These are phyloP conservation scores for Acridotheres tristis DNA, from an alignment of 2,797 vertebrate species.

Conservation along the genomic window DNA sequence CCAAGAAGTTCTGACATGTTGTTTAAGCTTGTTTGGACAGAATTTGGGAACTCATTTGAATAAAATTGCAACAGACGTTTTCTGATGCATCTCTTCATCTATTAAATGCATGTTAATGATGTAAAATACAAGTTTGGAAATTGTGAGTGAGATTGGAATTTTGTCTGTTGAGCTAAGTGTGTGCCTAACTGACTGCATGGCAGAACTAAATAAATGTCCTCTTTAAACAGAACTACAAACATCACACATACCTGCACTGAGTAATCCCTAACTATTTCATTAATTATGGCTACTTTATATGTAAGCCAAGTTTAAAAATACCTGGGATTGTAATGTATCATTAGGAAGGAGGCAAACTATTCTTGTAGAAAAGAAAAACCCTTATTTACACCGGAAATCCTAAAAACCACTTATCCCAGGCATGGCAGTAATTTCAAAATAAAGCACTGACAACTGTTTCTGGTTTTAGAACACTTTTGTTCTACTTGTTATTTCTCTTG, in stretches of 20 bases:
- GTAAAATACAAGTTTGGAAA: neutral
- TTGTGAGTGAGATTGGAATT: neutral
- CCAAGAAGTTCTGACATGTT: neutral
- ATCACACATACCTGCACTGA: neutral
- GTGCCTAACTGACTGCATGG: neutral
- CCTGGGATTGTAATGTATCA: neutral
- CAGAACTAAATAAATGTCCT: neutral
- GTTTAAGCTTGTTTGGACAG: neutral
- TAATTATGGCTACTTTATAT: neutral
- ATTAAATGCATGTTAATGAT: neutral
- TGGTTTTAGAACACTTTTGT: neutral
- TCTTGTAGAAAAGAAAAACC: neutral
- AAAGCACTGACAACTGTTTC: neutral
- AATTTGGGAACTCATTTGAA: neutral
- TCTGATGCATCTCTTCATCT: neutral
- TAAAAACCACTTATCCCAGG: neutral
- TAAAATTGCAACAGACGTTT: neutral
- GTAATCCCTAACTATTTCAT: neutral
- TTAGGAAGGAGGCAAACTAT: neutral
- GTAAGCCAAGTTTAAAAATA: neutral
- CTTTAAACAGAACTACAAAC: neutral
- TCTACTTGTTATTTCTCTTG: neutral
- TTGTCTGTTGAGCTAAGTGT: neutral
- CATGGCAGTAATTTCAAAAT: neutral
- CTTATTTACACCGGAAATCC: neutral